A percentile compares a stretch with the other conserved stretches of the same genome.
phyloP scores from a whole-genome alignment of 2,113 vertebrate genomes.

The Nerophis ophidion region DNA sequence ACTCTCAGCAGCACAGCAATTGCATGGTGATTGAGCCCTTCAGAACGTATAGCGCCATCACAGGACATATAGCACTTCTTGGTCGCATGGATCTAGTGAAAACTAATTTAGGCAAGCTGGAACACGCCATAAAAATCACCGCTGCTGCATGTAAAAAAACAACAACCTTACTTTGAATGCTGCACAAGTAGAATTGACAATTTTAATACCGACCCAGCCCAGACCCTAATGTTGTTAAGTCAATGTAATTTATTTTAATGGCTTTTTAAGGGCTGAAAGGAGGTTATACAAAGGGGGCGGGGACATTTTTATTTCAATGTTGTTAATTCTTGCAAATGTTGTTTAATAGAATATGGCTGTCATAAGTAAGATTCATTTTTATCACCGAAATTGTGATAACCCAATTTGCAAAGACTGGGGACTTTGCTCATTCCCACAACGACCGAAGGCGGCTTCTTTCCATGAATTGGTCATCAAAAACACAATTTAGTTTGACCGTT shows the following conservation, averaged over 20 bases:
- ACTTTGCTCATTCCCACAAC: too few species aligned
- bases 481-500: slow-evolving; percentile 31
- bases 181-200: slow-evolving; percentile 7
- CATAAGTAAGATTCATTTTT: too few species aligned
- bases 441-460: background rate
- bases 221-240: slow-evolving; percentile 10
- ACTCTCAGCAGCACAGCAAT: slow-evolving; percentile 15
- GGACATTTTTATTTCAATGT: background rate
- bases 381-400: too few species aligned
- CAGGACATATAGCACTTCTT: slow-evolving; percentile 12
- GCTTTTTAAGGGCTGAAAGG: background rate
- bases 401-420: too few species aligned
- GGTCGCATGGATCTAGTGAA: slow-evolving; percentile 1
- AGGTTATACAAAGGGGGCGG: background rate
- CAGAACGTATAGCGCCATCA: slow-evolving; percentile 12
- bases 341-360: too few species aligned
- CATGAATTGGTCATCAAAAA: background rate
- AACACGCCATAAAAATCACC: slow-evolving; percentile 9
- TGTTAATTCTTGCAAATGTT: background rate
- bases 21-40: slow-evolving; percentile 15
- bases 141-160: slow-evolving; percentile 9
- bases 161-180: slow-evolving; percentile 7
- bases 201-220: slow-evolving; percentile 8
- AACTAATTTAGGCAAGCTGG: slow-evolving; percentile 11
- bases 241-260: slow-evolving; percentile 10